Evolutionary conservation across 2,888 invertebrate species (phyloP), one percentile per base, ranked within the genome.

Genomic region (Leucoma salicis): DNA sequence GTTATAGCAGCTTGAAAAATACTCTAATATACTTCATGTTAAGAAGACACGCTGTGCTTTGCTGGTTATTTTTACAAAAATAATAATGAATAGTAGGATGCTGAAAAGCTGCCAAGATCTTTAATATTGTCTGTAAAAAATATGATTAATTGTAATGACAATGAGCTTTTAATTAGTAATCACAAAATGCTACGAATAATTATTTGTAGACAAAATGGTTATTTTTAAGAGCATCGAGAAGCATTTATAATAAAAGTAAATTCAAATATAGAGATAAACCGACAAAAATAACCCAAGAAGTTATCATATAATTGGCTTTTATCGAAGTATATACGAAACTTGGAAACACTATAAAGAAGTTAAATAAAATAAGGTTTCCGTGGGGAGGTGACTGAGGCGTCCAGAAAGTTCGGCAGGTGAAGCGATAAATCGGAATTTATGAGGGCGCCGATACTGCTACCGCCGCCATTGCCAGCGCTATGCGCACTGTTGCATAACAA

Each of bases 351-450:
- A 74, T 78, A 78, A 81, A 77, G 78, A 81, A 82, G 80, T 83
- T 80, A 78, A 82, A 81, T 82, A 82, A 82, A 82, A 79, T 82
- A 81, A 76, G 74, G 77, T 78, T 78, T 73, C 69, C 66, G 66
- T 67, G 63, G 76, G 39, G 39, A 62, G 78, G 74, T 71, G 80
- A 76, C 75, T 74, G 77, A 78, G 80, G 71, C 74, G 78, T 77
- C 80, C 78, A 75, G 74, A 79, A 86, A 86, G 80, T 85, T 85
- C 78, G 82, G 78, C 84, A 85, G 84, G 81, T 82, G 74, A 57
- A 49, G 66, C 83, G 82, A 84, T 83, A 84, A 86, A 83, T 77
- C 73, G 73, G 73, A 74, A 86, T 86, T 85, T 86, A 87, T 83
- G 82, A 72, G 70, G 75, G 78, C 74, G 76, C 74, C 70, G 31